Evolutionary conservation across 2,113 vertebrate species (phyloP), one percentile per base, ranked within the genome.

Genomic region (Alethe diademata): DNA sequence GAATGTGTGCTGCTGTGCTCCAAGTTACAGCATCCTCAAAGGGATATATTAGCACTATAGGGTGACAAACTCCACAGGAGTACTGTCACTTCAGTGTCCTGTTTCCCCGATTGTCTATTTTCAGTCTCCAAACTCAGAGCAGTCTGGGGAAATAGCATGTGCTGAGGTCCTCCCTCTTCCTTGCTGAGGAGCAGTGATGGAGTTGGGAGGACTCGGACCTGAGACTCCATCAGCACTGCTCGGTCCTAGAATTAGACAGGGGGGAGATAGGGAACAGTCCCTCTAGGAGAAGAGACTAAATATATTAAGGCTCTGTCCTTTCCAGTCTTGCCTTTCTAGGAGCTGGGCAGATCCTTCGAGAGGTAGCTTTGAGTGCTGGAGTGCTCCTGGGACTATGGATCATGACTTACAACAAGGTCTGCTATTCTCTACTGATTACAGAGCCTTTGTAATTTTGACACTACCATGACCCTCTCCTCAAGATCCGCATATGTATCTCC

Each of bases 11-110:
- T 86, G 54, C 58, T 6, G 5, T 43, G 15, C 11, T 38, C 19
- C 24, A 10, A 40, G 22, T 54, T 74, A 4, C 4, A 43, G 36
- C 43, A 12, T 66, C 26, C 60, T 66, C 0, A 0, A 45, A 70
- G 38, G 17, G 19, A 25, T 58, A 13, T 28, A 19, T 66, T 57
- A 31, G 42, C 42, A 22, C 47, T 28, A 8, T 0, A 45, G 33
- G 23, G 42, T 70, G 51, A 60, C 29, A 67, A 74, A 81, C 22
- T 60, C 14, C 61, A 35, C 61, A 64, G 14, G 23, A 61, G 5
- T 31, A 14, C 42, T 28, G 47, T n/a, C 38, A 42, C 33, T 78
- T 78, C 42, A 35, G 47, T 2, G 5, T 50, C 50, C 57, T 53
- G 33, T 45, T 40, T 70, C 28, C 31, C 42, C 28, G 12, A 31